These are phyloP conservation scores for Eulimnadia texana DNA, from an alignment of 1,140 invertebrate species.

Conservation along the genomic window DNA sequence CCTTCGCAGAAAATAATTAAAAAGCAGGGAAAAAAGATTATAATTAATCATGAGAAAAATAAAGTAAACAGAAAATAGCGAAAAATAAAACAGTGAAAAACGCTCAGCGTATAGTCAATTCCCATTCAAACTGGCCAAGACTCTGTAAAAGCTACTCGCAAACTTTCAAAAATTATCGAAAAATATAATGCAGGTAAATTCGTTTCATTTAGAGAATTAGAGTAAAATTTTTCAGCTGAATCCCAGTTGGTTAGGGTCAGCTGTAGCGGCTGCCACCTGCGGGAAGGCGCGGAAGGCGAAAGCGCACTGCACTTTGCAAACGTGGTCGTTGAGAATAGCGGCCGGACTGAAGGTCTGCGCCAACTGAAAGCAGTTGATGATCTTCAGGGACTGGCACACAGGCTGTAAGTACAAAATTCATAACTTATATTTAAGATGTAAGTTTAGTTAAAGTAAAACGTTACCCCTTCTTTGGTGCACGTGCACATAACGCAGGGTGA, in stretches of 20 bases:
- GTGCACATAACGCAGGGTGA: conserved; percentile 45
- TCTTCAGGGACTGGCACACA: conserved; percentile 37
- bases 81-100: not conserved
- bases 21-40: not conserved
- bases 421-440: conserved; percentile 5
- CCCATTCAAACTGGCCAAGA: not conserved
- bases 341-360: conserved; percentile 29
- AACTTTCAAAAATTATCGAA: no score
- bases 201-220: not conserved
- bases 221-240: conserved; percentile 16
- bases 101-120: not conserved
- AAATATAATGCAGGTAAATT: no score
- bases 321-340: conserved; percentile 35
- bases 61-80: not conserved
- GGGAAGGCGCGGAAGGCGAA: conserved; percentile 36
- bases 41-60: no score
- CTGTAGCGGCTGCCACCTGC: conserved; percentile 20
- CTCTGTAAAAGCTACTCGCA: no score
- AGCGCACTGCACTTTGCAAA: conserved; percentile 41
- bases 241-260: conserved; percentile 21
- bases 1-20: not conserved
- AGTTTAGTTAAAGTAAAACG: conserved; percentile 16
- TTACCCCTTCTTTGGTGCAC: conserved; percentile 45
- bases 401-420: conserved; percentile 28
- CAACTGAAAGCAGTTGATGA: conserved; percentile 36